These are phyloP conservation scores for Acronicta psi DNA, from an alignment of 2,888 invertebrate genomes.

Conservation along the genomic window DNA sequence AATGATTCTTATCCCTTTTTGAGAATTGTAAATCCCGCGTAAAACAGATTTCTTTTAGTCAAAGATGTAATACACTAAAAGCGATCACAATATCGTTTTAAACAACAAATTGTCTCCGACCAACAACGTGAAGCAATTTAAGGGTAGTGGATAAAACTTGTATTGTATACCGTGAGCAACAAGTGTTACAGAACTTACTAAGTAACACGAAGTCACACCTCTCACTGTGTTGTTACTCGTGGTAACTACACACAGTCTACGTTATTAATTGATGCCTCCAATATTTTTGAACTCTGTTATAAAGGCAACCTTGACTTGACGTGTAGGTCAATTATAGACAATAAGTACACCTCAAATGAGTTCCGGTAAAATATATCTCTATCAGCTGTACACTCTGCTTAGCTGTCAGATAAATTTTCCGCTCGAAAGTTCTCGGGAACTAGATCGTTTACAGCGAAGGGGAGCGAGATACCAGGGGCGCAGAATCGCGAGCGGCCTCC, in stretches of 20 bases:
- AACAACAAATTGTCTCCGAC: no score
- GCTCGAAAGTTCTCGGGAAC: conserved; percentile 76
- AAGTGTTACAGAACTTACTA: conserved; percentile 7
- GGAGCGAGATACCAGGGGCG: conserved; percentile 71
- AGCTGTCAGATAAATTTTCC: conserved; percentile 78
- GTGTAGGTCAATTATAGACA: conserved; percentile 5
- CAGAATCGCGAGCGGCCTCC: conserved; percentile 62
- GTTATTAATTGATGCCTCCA: no score
- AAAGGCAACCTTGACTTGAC: neutral
- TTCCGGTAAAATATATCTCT: conserved; percentile 31
- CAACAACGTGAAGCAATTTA: neutral
- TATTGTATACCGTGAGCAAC: conserved; percentile 17
- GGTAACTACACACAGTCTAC: conserved; percentile 10
- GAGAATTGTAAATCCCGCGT: no score
- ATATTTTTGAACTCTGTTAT: neutral
- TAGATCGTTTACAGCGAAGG: conserved; percentile 80
- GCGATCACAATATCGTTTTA: no score
- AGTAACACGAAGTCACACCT: conserved; percentile 17
- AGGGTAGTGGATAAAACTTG: neutral
- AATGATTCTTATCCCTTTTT: no score
- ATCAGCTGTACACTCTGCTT: conserved; percentile 64
- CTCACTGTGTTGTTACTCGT: conserved; percentile 13
- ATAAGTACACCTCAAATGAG: conserved; percentile 27
- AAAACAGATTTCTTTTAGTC: no score
- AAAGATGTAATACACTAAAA: no score